Conservation (phyloP, 1,140 invertebrate species). For the Trialeurodes vaporariorum region DNA sequence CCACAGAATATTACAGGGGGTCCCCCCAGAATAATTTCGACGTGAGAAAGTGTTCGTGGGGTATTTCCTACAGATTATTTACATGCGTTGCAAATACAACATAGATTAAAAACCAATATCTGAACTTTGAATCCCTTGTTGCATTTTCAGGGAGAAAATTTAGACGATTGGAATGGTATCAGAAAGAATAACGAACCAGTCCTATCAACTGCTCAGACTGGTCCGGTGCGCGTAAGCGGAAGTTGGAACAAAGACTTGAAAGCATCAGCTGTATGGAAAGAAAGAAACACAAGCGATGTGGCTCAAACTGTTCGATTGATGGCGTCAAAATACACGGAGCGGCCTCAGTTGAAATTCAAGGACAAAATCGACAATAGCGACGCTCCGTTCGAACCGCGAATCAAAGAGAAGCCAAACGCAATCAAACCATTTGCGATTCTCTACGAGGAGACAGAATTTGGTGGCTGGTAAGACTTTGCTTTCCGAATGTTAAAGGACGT, state of each 20-base stretch:
- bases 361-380: constrained; percentile 66
- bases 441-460: constrained; percentile 46
- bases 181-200: constrained; percentile 42
- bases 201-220: constrained; percentile 35
- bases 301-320: constrained; percentile 44
- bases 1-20: no score
- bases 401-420: constrained; percentile 80
- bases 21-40: no score
- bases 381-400: constrained; percentile 64
- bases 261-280: constrained; percentile 14
- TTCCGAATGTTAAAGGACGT: no score
- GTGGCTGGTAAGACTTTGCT: constrained; percentile 33
- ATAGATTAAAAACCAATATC: no score
- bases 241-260: constrained; percentile 41
- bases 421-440: constrained; percentile 65
- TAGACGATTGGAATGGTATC: constrained; percentile 59
- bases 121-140: constrained; percentile 6
- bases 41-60: no score
- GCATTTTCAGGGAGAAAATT: constrained; percentile 34
- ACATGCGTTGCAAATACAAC: no score
- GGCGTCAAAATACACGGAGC: constrained; percentile 58
- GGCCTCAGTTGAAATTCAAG: constrained; percentile 75
- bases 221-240: constrained; percentile 28
- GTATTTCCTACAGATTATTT: no score
- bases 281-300: background rate